These are phyloP conservation scores for Pogonomyrmex californicus DNA, from an alignment of 1,140 invertebrate species.

Conservation along the genomic window DNA sequence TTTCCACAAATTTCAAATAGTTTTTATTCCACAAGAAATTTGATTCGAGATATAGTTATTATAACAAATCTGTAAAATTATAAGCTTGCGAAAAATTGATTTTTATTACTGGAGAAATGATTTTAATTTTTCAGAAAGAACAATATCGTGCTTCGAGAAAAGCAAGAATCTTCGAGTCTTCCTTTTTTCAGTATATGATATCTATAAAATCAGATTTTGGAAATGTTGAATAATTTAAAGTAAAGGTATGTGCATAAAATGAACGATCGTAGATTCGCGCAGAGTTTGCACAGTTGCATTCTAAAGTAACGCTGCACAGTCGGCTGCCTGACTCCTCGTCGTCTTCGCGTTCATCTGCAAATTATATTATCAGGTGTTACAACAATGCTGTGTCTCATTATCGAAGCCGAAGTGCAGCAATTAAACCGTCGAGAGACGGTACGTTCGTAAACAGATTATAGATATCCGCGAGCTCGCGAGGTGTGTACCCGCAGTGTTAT, in stretches of 20 bases:
- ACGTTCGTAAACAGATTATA: conserved; percentile 72
- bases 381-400: conserved; percentile 45
- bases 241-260: neutral
- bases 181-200: neutral
- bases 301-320: neutral
- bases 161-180: neutral
- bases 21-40: neutral
- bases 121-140: neutral
- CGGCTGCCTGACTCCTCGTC: conserved; percentile 1
- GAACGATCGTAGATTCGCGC: conserved; percentile 37
- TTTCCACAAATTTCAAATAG: too few relatives aligned
- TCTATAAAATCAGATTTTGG: neutral
- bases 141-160: neutral
- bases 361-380: conserved; percentile 71
- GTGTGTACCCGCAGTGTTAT: conserved; percentile 55
- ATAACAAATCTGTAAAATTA: neutral
- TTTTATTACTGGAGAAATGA: neutral
- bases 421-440: conserved; percentile 39
- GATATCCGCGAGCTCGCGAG: neutral
- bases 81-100: neutral
- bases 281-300: conserved; percentile 44
- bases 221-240: neutral
- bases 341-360: neutral
- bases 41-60: neutral
- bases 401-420: conserved; percentile 54